Evolutionary conservation across 2,888 invertebrate genomes (phyloP).

Genomic region (Limnephilus marmoratus): DNA sequence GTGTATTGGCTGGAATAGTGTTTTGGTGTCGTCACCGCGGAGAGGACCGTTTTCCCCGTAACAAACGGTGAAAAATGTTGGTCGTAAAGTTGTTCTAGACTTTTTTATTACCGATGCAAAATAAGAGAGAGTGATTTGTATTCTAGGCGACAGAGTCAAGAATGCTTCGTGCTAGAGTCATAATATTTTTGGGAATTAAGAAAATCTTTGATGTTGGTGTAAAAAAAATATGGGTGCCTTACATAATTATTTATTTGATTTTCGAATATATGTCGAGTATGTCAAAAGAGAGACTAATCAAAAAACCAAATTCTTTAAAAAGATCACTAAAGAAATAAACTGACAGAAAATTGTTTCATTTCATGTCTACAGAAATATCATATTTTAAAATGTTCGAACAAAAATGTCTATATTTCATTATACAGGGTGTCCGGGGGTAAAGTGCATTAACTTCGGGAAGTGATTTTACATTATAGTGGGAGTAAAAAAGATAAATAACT

Average conservation of each 20-base stretch:
- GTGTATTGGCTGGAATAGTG: background rate
- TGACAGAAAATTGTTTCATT: no score
- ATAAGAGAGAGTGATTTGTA: background rate
- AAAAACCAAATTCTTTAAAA: background rate
- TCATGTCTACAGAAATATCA: no score
- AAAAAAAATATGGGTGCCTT: background rate
- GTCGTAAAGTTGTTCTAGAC: background rate
- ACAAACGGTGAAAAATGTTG: constrained; percentile 15
- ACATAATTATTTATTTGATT: background rate
- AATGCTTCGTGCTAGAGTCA: background rate
- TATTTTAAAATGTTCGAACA: no score
- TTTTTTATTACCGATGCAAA: constrained; percentile 18
- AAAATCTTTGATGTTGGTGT: background rate
- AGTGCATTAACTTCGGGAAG: no score
- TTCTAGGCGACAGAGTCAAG: background rate
- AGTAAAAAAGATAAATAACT: no score
- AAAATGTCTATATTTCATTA: no score
- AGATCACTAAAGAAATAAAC: no score
- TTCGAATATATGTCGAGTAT: background rate
- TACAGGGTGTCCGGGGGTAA: no score
- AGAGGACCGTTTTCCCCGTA: background rate
- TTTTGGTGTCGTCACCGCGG: background rate
- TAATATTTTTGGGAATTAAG: background rate
- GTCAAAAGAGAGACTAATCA: background rate
- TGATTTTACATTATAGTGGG: no score